Percentiles rank a stretch among this genome's conserved stretches.
phyloP scores from a whole-genome alignment of 2,113 vertebrate species.

The Elaphurus davidianus region DNA sequence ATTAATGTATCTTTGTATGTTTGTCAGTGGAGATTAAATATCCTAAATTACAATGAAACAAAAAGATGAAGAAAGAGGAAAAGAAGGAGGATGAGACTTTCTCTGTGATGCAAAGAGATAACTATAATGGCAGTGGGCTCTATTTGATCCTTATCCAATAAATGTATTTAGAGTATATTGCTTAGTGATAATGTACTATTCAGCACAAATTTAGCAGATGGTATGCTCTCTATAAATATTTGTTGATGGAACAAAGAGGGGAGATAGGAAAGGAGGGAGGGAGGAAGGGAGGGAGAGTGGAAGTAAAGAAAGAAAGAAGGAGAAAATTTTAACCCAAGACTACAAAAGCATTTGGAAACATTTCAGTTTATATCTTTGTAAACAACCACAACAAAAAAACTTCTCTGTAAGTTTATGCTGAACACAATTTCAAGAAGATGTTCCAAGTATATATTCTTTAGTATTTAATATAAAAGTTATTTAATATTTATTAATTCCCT shows the following conservation, averaged over 20 bases:
- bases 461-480: neutral
- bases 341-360: neutral
- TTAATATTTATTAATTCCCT: neutral
- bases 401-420: neutral
- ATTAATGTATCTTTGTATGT: neutral
- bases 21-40: neutral
- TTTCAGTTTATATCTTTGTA: neutral
- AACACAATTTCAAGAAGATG: neutral
- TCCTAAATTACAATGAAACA: neutral
- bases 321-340: neutral
- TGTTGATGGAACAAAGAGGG: neutral
- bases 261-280: neutral
- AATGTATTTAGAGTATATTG: neutral
- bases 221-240: neutral
- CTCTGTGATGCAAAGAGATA: neutral
- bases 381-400: neutral
- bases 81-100: neutral
- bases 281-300: accelerated
- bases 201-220: neutral
- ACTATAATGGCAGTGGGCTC: neutral
- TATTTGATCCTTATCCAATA: neutral
- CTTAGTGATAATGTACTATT: neutral
- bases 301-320: neutral
- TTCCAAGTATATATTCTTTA: neutral
- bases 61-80: neutral